Percentiles rank a stretch among this genome's conserved stretches.
phyloP scores from a whole-genome alignment of 2,113 vertebrate species.

The Stigmatopora nigra region DNA sequence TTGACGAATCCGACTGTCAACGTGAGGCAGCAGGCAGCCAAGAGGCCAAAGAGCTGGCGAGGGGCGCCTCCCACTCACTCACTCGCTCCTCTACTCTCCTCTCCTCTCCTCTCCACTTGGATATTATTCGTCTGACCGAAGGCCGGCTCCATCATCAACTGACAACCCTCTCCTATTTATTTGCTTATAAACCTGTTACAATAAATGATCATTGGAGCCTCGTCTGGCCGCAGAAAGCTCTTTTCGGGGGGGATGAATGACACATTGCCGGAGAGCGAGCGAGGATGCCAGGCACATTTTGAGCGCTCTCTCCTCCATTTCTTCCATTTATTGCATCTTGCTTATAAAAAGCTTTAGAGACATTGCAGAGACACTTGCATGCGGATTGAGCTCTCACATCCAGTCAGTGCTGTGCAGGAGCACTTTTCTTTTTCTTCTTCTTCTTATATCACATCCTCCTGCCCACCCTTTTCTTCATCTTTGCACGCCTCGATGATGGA shows the following conservation, averaged over 20 bases:
- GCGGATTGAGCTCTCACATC: constrained; percentile 87
- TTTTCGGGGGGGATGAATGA: constrained; percentile 78
- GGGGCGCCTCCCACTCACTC: constrained; percentile 78
- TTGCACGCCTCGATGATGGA: constrained; percentile 92
- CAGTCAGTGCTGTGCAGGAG: constrained; percentile 67
- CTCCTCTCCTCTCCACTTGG: constrained; percentile 92
- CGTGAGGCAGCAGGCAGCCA: constrained; percentile 93
- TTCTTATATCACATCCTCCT: not conserved
- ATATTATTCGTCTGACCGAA: constrained; percentile 97
- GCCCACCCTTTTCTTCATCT: constrained; percentile 38
- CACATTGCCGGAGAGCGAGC: constrained; percentile 78
- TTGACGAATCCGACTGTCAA: constrained; percentile 99
- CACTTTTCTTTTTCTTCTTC: constrained; percentile 28
- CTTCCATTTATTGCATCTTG: constrained; percentile 83
- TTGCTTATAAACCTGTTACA: constrained; percentile 99
- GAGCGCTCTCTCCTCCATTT: constrained; percentile 91
- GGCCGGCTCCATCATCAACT: constrained; percentile 97
- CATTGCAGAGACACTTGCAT: constrained; percentile 87
- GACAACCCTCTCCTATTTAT: constrained; percentile 99
- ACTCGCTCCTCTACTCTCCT: constrained; percentile 76
- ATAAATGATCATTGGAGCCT: constrained; percentile 99
- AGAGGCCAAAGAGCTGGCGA: constrained; percentile 85
- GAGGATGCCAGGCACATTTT: constrained; percentile 95
- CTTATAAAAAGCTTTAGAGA: constrained; percentile 85
- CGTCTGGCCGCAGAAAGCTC: constrained; percentile 85